Conservation (phyloP, 2,113 vertebrate species). For the Phodopus roborovskii region DNA sequence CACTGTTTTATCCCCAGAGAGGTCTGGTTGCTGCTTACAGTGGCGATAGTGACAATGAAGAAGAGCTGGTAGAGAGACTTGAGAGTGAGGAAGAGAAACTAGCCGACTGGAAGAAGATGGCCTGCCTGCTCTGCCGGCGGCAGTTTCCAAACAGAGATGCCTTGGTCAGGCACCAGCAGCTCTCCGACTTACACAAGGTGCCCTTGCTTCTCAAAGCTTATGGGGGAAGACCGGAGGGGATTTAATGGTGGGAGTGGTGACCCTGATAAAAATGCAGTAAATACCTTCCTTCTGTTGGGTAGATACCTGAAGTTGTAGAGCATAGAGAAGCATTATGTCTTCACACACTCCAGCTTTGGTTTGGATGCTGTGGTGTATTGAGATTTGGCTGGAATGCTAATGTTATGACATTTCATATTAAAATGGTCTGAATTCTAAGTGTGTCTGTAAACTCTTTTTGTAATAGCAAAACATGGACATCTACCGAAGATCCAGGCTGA, state of each 20-base stretch:
- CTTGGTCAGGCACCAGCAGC: slow-evolving; percentile 95
- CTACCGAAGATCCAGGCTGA: slow-evolving; percentile 92
- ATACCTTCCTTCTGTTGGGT: not conserved
- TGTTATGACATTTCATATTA: not conserved
- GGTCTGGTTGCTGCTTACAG: slow-evolving; percentile 98
- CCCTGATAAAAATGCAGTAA: not conserved
- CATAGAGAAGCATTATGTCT: not conserved
- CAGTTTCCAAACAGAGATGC: slow-evolving; percentile 98
- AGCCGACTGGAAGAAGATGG: slow-evolving; percentile 98
- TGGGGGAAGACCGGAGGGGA: not conserved
- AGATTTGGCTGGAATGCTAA: not conserved
- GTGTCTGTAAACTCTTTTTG: slow-evolving; percentile 53
- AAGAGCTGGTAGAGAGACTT: slow-evolving; percentile 89
- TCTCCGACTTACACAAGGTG: slow-evolving; percentile 99
- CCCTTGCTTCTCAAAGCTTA: not conserved
- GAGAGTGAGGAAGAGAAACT: slow-evolving; percentile 93
- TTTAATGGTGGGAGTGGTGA: not conserved
- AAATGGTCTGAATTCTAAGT: slow-evolving; percentile 19
- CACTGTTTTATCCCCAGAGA: slow-evolving; percentile 83
- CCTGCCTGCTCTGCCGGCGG: slow-evolving; percentile 95
- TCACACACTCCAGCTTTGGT: not conserved
- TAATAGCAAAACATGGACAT: slow-evolving; percentile 98
- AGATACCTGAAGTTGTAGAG: not conserved
- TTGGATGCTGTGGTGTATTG: not conserved
- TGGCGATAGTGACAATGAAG: slow-evolving; percentile 97